Base-by-base conservation (phyloP, 2,113 vertebrate species). In the Plecturocebus donacophilus region DNA sequence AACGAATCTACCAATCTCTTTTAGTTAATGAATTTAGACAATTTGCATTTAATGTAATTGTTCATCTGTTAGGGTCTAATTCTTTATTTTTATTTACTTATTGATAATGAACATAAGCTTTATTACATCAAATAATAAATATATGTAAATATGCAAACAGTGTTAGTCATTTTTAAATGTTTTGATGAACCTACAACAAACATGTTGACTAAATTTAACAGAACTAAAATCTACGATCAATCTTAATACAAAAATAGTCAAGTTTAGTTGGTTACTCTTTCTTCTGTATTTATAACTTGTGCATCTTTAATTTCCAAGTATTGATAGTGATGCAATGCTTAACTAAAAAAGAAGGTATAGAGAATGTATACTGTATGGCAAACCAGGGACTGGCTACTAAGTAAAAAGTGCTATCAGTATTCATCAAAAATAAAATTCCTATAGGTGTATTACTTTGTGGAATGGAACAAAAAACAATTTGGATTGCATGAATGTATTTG, bases 121-220 rank as follows among this genome's bases (percentile, higher is more conserved):
- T 99, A 99, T 99, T 99, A 99, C 99, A 90, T 99, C 98, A 99
- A 99, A 99, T 99, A 99, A 99, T 99, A 99, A 99, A 99, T 99
- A 99, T 99, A 99, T 99, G 99, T 99, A 99, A 99, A 99, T 99
- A 99, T 99, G 99, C 99, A 99, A 99, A 99, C 98, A 98, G 98
- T 98, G 99, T 99, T 99, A 98, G 97, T 98, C 75, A 96, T 97
- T 98, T 97, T 54, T 6, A 97, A 97, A 98, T 90, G 94, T 96
- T 96, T 93, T 86, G 97, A 98, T 98, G 87, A 94, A 97, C 94
- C 97, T 98, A 97, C 97, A 98, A 98, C 98, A 99, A 98, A 98
- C 73, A 96, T 42, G 42, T 3, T 42, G 3, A 42, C 42, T 42
- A 42, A 42, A 42, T 42, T 42, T 42, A 42, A 42, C 94, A 94